A percentile compares a stretch with the other conserved stretches of the same genome.
phyloP scores from a whole-genome alignment of 2,797 vertebrate genomes.

The Pygocentrus nattereri region DNA sequence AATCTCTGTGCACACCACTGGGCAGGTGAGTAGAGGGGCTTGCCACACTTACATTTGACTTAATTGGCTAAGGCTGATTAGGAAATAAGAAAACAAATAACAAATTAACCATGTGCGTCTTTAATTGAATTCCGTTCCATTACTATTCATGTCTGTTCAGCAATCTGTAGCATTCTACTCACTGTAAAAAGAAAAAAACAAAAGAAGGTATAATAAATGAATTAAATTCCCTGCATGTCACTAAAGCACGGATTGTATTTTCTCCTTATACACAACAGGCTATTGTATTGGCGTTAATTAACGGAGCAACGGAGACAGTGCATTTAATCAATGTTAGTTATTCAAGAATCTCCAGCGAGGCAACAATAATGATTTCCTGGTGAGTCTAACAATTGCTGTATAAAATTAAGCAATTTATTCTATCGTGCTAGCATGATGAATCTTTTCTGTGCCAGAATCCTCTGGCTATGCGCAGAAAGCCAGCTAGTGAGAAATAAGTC shows the following conservation, averaged over 20 bases:
- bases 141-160: constrained; percentile 9
- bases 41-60: not conserved
- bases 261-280: constrained; percentile 15
- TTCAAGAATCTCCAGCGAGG: constrained; percentile 46
- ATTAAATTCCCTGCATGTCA: constrained; percentile 8
- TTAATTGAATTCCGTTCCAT: not conserved
- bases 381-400: constrained; percentile 46
- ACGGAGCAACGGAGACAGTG: constrained; percentile 35
- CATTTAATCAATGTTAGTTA: constrained; percentile 55
- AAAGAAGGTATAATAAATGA: constrained; percentile 8
- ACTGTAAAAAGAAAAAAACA: not conserved
- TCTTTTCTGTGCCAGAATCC: constrained; percentile 43
- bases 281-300: constrained; percentile 45
- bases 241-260: constrained; percentile 3
- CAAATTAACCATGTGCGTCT: not conserved
- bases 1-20: too few species aligned
- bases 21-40: not conserved
- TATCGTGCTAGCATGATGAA: constrained; percentile 38
- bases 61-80: not conserved
- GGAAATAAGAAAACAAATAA: not conserved
- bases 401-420: constrained; percentile 56
- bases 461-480: constrained; percentile 7
- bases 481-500: constrained; percentile 23
- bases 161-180: not conserved
- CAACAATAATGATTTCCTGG: constrained; percentile 56